These are phyloP conservation scores for Neodiprion virginianus DNA, from an alignment of 1,140 invertebrate genomes.

Conservation along the genomic window DNA sequence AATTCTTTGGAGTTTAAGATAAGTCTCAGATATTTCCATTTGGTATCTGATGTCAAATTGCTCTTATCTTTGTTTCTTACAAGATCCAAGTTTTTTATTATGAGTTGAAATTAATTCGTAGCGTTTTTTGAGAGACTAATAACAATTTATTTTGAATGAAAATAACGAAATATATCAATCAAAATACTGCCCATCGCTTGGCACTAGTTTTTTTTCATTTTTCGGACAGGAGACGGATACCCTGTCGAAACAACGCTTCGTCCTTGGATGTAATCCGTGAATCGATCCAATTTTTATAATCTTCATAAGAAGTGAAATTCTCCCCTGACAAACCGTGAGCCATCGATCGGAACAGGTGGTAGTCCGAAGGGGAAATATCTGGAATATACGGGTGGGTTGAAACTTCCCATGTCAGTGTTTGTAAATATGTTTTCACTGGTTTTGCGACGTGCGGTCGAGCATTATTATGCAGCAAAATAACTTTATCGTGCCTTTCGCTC, in stretches of 20 bases:
- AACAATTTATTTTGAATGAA: no score
- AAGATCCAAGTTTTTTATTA: constrained; percentile 16
- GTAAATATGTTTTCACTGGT: constrained; percentile 28
- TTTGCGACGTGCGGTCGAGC: constrained; percentile 37
- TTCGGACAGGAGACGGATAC: constrained; percentile 26
- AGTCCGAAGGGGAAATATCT: constrained; percentile 40
- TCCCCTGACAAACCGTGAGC: constrained; percentile 28
- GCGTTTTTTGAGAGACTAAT: no score
- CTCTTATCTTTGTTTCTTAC: constrained; percentile 20
- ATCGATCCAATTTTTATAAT: constrained; percentile 31
- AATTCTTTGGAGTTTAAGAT: constrained; percentile 9
- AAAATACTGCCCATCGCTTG: no score
- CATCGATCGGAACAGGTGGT: constrained; percentile 36
- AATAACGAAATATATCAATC: no score
- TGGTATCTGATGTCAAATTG: not conserved
- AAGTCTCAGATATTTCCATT: constrained; percentile 17
- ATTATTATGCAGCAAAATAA: constrained; percentile 37
- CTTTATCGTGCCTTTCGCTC: constrained; percentile 27
- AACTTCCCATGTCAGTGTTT: constrained; percentile 34
- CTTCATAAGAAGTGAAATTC: constrained; percentile 29
- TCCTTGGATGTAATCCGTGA: constrained; percentile 32
- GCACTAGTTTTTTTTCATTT: constrained; percentile 19
- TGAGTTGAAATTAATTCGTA: not conserved
- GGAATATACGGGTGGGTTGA: constrained; percentile 35
- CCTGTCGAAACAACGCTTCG: constrained; percentile 25